Evolutionary conservation across 2,797 vertebrate genomes (phyloP).

Genomic region (Poeciliopsis paucimaculata): DNA sequence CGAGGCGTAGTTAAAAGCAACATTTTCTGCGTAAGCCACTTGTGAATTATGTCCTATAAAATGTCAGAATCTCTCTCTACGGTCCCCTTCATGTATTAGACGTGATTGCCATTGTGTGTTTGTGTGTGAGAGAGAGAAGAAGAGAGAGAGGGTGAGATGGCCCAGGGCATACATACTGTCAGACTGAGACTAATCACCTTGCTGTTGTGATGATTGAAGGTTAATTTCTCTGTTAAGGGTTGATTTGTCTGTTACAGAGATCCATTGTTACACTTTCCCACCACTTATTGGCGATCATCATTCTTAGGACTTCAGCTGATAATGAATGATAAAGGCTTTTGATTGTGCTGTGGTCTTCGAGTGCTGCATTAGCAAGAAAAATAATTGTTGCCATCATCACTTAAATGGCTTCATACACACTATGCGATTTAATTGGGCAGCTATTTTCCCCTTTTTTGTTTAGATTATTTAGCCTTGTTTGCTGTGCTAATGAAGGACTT

Average conservation of each 20-base stretch:
- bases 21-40: slow-evolving; percentile 10
- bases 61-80: slow-evolving; percentile 13
- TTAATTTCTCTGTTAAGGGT: slow-evolving; percentile 60
- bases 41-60: slow-evolving; percentile 19
- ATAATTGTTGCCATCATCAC: slow-evolving; percentile 40
- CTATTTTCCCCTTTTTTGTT: slow-evolving; percentile 27
- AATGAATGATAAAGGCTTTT: slow-evolving; percentile 59
- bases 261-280: slow-evolving; percentile 68
- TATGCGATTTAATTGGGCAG: slow-evolving; percentile 40
- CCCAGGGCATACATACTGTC: slow-evolving; percentile 35
- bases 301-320: slow-evolving; percentile 68
- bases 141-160: background rate
- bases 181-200: slow-evolving; percentile 73
- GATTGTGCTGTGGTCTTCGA: slow-evolving; percentile 52
- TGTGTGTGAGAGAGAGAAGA: background rate
- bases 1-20: background rate
- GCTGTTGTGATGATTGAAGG: slow-evolving; percentile 48
- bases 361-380: slow-evolving; percentile 31
- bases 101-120: slow-evolving; percentile 2
- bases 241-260: slow-evolving; percentile 67
- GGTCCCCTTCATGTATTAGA: slow-evolving; percentile 13
- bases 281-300: slow-evolving; percentile 71
- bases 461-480: slow-evolving; percentile 13
- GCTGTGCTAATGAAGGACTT: background rate
- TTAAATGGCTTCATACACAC: slow-evolving; percentile 35